A percentile compares a stretch with the other conserved stretches of the same genome.
phyloP scores from a whole-genome alignment of 2,113 vertebrate genomes.

The Lophochroa leadbeateri region DNA sequence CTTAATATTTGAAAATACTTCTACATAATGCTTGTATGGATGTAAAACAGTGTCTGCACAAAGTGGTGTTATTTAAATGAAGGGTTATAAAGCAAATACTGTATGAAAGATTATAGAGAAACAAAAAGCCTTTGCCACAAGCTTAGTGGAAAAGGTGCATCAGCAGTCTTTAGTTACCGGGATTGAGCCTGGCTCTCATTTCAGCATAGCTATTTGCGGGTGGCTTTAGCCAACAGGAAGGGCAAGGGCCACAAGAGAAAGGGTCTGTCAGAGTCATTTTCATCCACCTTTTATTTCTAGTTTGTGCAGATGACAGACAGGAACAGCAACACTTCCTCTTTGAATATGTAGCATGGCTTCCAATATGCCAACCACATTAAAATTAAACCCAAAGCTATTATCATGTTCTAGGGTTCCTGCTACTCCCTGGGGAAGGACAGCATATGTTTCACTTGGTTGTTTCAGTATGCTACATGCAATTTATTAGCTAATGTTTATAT shows the following conservation, averaged over 20 bases:
- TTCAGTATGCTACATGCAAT: neutral
- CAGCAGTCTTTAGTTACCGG: constrained; percentile 13
- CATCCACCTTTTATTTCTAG: neutral
- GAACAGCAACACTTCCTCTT: neutral
- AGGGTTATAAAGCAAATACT: neutral
- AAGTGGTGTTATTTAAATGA: neutral
- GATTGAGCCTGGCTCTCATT: neutral
- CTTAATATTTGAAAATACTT: neutral
- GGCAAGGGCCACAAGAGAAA: constrained; percentile 17
- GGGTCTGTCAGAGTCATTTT: constrained; percentile 39
- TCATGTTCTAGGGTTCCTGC: neutral
- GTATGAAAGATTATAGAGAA: neutral
- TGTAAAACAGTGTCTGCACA: neutral
- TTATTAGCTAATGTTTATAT: constrained; percentile 12
- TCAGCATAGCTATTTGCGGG: neutral
- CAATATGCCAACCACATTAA: neutral
- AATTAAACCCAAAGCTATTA: constrained; percentile 5
- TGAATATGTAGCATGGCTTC: neutral
- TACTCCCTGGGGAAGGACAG: neutral
- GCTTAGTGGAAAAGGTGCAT: neutral
- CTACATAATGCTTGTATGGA: neutral
- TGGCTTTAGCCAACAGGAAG: constrained; percentile 4
- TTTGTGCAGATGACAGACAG: constrained; percentile 25
- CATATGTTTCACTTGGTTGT: neutral
- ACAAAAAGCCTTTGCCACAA: constrained; percentile 8